phyloP scores from a whole-genome alignment of 2,113 vertebrate species.

The Sigmodon hispidus region DNA sequence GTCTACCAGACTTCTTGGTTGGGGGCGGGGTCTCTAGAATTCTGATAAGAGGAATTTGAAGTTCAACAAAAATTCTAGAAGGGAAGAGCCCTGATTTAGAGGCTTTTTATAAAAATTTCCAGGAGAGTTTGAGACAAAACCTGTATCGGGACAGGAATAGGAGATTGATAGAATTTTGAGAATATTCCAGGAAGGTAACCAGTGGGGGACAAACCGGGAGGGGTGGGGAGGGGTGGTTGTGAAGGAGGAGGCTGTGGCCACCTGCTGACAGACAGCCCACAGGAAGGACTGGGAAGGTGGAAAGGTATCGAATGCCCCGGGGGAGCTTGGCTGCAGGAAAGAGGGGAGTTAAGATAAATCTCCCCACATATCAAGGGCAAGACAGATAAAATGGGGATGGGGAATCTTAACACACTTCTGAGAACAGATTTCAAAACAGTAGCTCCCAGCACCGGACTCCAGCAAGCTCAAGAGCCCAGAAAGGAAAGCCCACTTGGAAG shows the following conservation, averaged over 20 bases:
- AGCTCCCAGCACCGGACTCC: not conserved
- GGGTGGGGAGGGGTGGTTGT: not conserved
- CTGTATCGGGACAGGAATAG: accelerated
- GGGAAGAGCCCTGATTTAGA: accelerated
- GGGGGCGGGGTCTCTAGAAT: not conserved
- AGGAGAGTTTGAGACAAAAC: accelerated
- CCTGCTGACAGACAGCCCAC: not conserved
- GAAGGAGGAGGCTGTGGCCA: not conserved
- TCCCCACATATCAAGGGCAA: not conserved
- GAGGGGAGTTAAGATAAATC: not conserved
- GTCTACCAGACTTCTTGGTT: accelerated
- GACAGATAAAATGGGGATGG: not conserved
- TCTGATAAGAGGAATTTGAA: accelerated
- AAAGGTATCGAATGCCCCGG: not conserved
- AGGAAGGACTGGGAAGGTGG: not conserved
- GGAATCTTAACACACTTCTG: not conserved
- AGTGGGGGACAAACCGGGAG: no score
- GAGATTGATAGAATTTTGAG: accelerated
- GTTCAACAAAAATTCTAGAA: accelerated
- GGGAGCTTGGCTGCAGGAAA: no score
- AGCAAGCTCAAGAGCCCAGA: not conserved
- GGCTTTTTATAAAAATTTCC: not conserved
- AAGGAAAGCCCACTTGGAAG: not conserved
- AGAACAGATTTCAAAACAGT: not conserved
- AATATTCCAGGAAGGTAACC: accelerated